Conservation (phyloP, 2,888 invertebrate species). For the Stenolophus ochropezus region DNA sequence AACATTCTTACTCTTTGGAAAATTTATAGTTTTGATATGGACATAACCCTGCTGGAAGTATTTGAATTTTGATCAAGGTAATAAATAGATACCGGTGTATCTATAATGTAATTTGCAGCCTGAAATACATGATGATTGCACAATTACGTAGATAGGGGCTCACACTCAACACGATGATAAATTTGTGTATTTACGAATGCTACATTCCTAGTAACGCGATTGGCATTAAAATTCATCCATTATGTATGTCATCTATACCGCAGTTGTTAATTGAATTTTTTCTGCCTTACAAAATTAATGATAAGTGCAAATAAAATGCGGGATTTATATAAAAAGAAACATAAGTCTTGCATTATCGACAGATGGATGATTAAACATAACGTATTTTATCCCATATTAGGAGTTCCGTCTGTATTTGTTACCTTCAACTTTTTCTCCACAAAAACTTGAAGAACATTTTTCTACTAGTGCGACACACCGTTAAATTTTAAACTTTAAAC, state of each 20-base stretch:
- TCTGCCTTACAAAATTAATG: slow-evolving; percentile 1
- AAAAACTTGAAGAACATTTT: neutral
- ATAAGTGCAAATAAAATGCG: slow-evolving; percentile 43
- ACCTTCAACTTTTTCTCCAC: slow-evolving; percentile 10
- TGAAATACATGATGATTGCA: neutral
- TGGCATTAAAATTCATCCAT: neutral
- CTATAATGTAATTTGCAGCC: no score
- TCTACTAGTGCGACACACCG: neutral
- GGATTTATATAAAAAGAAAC: slow-evolving; percentile 49
- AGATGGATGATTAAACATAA: slow-evolving; percentile 16
- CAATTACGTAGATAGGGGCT: neutral
- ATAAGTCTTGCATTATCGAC: slow-evolving; percentile 39
- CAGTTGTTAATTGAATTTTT: neutral
- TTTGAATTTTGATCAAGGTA: no score
- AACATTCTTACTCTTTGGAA: no score
- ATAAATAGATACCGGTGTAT: no score
- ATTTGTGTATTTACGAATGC: neutral
- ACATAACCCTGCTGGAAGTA: no score
- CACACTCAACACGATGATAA: neutral
- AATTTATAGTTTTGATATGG: no score
- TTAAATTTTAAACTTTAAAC: neutral
- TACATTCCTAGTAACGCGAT: neutral
- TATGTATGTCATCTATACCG: neutral
- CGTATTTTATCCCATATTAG: slow-evolving; percentile 19
- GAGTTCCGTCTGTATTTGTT: slow-evolving; percentile 21